A percentile compares a stretch with the other conserved stretches of the same genome.
These are phyloP conservation scores for Polydrusus pterygomalis DNA, from an alignment of 2,888 invertebrate species.

Conservation along the genomic window DNA sequence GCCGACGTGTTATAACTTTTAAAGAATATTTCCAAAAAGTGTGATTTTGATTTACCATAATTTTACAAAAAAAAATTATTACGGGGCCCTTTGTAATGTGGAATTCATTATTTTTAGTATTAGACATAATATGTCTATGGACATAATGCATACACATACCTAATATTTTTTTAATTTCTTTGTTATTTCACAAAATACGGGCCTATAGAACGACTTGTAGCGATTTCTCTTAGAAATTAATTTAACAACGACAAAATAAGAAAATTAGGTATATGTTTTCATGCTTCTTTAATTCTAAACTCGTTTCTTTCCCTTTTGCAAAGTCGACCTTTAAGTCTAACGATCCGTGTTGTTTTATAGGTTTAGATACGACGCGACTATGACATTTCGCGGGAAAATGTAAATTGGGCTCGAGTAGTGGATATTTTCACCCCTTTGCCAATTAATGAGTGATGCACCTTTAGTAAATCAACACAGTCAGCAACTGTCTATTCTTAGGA, in stretches of 20 bases:
- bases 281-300: slow-evolving; percentile 27
- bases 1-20: not conserved
- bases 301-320: slow-evolving; percentile 34
- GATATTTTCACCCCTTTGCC: slow-evolving; percentile 39
- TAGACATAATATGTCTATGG: too few species aligned
- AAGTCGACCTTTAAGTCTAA: slow-evolving; percentile 51
- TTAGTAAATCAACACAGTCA: not conserved
- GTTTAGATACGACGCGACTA: slow-evolving; percentile 15
- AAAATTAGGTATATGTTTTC: not conserved
- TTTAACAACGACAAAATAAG: too few species aligned
- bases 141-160: too few species aligned
- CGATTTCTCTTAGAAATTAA: not conserved
- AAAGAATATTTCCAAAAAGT: too few species aligned
- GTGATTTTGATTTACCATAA: too few species aligned
- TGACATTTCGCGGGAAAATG: slow-evolving; percentile 50
- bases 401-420: slow-evolving; percentile 39
- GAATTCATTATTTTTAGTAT: too few species aligned
- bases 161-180: too few species aligned
- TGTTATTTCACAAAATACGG: too few species aligned
- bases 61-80: not conserved
- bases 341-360: slow-evolving; percentile 53
- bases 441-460: slow-evolving; percentile 31
- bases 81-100: not conserved
- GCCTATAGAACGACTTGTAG: too few species aligned
- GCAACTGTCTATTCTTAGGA: not conserved